Percentiles rank a stretch among this genome's conserved stretches.
Evolutionary conservation across 2,888 invertebrate genomes (phyloP).

Genomic region (Argyresthia goedartella): DNA sequence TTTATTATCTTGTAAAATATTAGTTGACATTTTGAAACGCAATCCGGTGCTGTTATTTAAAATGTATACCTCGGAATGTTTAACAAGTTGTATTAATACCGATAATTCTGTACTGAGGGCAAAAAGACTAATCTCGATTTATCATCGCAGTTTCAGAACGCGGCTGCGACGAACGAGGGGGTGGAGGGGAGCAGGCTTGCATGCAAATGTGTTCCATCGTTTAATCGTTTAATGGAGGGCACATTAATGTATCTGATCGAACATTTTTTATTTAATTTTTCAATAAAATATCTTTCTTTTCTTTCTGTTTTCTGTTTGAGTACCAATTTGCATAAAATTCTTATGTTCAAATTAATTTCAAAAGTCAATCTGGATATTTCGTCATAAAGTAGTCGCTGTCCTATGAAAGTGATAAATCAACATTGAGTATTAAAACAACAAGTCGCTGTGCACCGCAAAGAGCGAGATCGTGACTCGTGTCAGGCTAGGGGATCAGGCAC

Average conservation of each 20-base stretch:
- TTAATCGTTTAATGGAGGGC: constrained; percentile 60
- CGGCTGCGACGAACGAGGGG: constrained; percentile 46
- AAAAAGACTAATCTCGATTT: constrained; percentile 39
- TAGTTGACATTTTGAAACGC: no score
- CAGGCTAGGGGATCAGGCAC: constrained; percentile 28
- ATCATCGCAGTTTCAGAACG: constrained; percentile 40
- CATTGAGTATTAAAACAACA: no score
- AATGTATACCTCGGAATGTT: no score
- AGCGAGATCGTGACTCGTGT: constrained; percentile 27
- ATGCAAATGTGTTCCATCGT: constrained; percentile 58
- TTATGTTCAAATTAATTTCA: no score
- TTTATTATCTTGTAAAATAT: no score
- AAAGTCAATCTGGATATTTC: no score
- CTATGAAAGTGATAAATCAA: no score
- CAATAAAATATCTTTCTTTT: constrained; percentile 2
- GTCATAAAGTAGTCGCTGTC: no score
- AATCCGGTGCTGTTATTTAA: no score
- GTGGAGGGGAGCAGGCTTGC: constrained; percentile 25
- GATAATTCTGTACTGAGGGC: not conserved
- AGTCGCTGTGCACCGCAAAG: constrained; percentile 15
- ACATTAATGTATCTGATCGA: constrained; percentile 55
- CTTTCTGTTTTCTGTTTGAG: not conserved
- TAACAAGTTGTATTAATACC: not conserved
- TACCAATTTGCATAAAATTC: no score
- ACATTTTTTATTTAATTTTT: constrained; percentile 25